Evolutionary conservation across 2,888 invertebrate genomes (phyloP).

Genomic region (Melipona bicolor): DNA sequence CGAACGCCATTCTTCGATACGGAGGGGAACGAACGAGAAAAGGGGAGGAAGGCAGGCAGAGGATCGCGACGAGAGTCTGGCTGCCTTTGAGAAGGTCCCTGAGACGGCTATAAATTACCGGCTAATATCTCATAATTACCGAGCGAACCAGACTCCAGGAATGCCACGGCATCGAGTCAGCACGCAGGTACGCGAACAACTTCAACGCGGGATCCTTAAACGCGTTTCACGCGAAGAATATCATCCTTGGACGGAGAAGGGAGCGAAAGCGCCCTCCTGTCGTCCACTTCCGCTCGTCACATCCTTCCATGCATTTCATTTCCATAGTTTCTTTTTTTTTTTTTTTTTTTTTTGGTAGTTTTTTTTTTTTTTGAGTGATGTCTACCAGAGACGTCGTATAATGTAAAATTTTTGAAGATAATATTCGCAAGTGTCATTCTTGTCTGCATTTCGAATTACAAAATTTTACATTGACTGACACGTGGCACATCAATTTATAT

Average conservation of each 20-base stretch:
- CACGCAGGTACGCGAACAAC: slow-evolving; percentile 74
- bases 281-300: slow-evolving; percentile 4
- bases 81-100: slow-evolving; percentile 70
- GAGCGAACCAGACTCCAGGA: slow-evolving; percentile 75
- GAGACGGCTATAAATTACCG: slow-evolving; percentile 80
- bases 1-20: slow-evolving; percentile 57
- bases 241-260: neutral
- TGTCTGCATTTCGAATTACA: too few relatives aligned
- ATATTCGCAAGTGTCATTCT: too few relatives aligned
- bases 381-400: too few relatives aligned
- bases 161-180: slow-evolving; percentile 73
- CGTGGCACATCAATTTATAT: too few relatives aligned
- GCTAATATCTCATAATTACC: slow-evolving; percentile 82
- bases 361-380: neutral
- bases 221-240: slow-evolving; percentile 12
- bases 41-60: neutral
- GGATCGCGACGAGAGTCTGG: slow-evolving; percentile 50
- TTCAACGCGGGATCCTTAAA: neutral
- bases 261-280: neutral
- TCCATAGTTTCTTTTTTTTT: too few relatives aligned
- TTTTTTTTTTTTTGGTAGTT: too few relatives aligned
- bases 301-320: neutral
- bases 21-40: slow-evolving; percentile 12
- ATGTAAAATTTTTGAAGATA: too few relatives aligned
- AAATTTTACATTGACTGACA: too few relatives aligned